Base-by-base conservation (phyloP, 2,113 vertebrate species). In the Oxygymnocypris stewartii region DNA sequence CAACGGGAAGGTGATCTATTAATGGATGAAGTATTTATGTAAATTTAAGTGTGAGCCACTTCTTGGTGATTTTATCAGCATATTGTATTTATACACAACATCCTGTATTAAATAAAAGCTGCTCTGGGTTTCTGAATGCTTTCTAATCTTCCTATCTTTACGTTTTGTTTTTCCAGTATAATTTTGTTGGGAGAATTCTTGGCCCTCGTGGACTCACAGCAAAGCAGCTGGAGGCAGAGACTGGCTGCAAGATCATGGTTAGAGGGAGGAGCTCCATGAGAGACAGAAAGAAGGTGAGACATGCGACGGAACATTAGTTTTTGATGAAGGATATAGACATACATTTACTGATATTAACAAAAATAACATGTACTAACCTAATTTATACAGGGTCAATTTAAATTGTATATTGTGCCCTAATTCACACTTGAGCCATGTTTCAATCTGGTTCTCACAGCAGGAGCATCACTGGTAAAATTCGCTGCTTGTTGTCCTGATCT, bases 211-310 rank as follows among this genome's bases (percentile, higher is more conserved):
- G 95, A 85, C 95, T 96, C 79, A 96, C 95, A 14, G 95, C 95
- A 88, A 96, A 96, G 91, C 95, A 96, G 92, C 89, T 96, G 92
- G 95, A 96, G 90, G 95, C 95, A 84, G 95, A 96, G 85, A 96
- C 95, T 4, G 95, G 95, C 89, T 96, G 95, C 90, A 96, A 96
- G 93, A 96, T 96, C 89, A 96, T 96, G 95, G 95, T 96, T 88
- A 92, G 95, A 91, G 95, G 95, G 76, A 95, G 95, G 87, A 96
- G 95, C 90, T 96, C 95, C 89, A 96, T 96, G 95, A 94, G 95
- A 88, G 95, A 96, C 93, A 95, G 93, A 87, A 96, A 96, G 92
- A 96, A 96, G 95, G 95, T 96, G 92, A 92, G 92, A 20, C 10
- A 0, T 2, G 18, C 6, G 5, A 12, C 10, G 2, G 35, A 54